phyloP scores from a whole-genome alignment of 2,888 invertebrate species.

The Himalopsyche tibetana region DNA sequence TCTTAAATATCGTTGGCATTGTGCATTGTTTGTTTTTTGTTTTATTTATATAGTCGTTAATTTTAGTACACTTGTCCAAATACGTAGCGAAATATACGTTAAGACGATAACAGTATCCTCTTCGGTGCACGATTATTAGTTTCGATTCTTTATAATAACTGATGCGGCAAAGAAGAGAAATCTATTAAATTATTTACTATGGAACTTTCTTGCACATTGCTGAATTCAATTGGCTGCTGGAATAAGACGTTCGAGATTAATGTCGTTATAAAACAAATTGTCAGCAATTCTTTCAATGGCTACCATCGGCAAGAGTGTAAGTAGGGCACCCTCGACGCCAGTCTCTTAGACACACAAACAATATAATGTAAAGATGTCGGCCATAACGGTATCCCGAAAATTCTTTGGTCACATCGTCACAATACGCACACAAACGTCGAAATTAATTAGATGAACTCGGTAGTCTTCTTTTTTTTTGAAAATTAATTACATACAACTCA shows the following conservation, averaged over 20 bases:
- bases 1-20: too few relatives aligned
- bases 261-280: slow-evolving; percentile 52
- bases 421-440: background rate
- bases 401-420: background rate
- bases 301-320: slow-evolving; percentile 10
- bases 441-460: too few relatives aligned
- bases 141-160: background rate
- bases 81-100: too few relatives aligned
- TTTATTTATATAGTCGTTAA: too few relatives aligned
- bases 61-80: too few relatives aligned
- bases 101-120: too few relatives aligned
- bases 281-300: slow-evolving; percentile 37
- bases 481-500: too few relatives aligned
- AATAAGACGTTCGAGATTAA: slow-evolving; percentile 47
- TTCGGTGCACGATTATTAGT: too few relatives aligned
- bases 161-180: background rate
- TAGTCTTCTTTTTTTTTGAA: too few relatives aligned
- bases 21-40: too few relatives aligned
- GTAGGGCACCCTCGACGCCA: slow-evolving; percentile 33
- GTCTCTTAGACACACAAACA: slow-evolving; percentile 25
- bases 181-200: slow-evolving; percentile 13
- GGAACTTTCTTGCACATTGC: slow-evolving; percentile 8
- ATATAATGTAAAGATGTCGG: slow-evolving; percentile 28
- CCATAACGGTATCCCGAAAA: background rate
- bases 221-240: slow-evolving; percentile 39